Conservation (phyloP, 2,888 invertebrate genomes). For the Penaeus monodon region DNA sequence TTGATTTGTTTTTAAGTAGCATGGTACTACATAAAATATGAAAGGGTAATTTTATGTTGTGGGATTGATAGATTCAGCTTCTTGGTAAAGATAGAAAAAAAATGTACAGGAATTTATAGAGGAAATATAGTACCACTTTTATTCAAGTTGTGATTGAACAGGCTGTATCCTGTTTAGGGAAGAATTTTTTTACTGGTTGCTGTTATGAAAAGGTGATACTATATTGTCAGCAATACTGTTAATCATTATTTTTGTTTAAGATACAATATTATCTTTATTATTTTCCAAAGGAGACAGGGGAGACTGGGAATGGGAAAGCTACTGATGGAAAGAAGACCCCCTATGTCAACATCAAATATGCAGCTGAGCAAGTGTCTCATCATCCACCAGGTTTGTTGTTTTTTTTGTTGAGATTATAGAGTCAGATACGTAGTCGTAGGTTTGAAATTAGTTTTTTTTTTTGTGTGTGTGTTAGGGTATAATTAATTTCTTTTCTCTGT, state of each 20-base stretch:
- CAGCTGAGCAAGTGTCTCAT: constrained; percentile 73
- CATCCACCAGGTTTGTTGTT: constrained; percentile 71
- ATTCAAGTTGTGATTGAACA: too few relatives aligned
- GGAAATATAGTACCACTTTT: too few relatives aligned
- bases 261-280: not conserved
- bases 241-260: too few relatives aligned
- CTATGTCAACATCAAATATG: constrained; percentile 56
- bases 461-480: not conserved
- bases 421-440: not conserved
- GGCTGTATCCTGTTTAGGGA: too few relatives aligned
- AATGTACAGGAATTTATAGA: too few relatives aligned
- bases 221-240: too few relatives aligned
- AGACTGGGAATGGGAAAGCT: constrained; percentile 9
- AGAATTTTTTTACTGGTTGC: too few relatives aligned
- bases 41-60: not conserved
- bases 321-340: constrained; percentile 21
- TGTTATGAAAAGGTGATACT: too few relatives aligned
- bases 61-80: too few relatives aligned
- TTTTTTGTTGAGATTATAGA: not conserved
- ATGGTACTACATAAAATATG: not conserved
- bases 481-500: not conserved
- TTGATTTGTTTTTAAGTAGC: not conserved
- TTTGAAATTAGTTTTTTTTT: not conserved
- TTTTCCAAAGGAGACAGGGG: constrained; percentile 18
- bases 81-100: too few relatives aligned